Evolutionary conservation across 1,140 invertebrate genomes (phyloP), one percentile per base, ranked within the genome.

Genomic region (Zaprionus taronus): DNA sequence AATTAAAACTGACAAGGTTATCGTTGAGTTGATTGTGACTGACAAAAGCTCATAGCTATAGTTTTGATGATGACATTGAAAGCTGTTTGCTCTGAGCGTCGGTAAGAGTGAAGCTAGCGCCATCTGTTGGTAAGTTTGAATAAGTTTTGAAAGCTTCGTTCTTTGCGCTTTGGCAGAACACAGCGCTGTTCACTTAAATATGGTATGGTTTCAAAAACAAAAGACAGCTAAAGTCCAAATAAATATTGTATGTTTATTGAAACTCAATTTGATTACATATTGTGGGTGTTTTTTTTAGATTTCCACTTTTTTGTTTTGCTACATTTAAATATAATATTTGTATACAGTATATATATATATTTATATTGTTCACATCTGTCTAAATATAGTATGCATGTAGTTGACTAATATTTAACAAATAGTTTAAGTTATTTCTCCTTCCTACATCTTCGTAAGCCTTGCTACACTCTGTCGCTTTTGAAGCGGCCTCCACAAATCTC

Each of bases 241-340:
- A 81, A 90, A 90, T 90, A 86, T 89, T 81, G 86, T 77, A 77
- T 81, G 71, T 89, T 89, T 89, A 89, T 89, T 89, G 85, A 89
- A 89, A 90, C 86, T 90, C 85, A 90, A 85, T 80, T 87, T 80
- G 85, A 89, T 85, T 90, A 90, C 76, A 90, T 85, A 84, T 67
- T 81, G 66, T 69, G 71, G 62, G 26, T 83, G 57, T 79, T 60
- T 60, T 67, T 72, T 20, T 55, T 28, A 26, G 51, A 36, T 55
- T 57, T 56, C 49, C 57, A 53, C 22, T 31, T 31, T 51, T 75
- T 63, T 61, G 53, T 51, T 67, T 77, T 73, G 76, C 84, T 89
- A 89, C 81, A 79, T 74, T 78, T 84, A 77, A 79, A 81, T 81
- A 80, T 80, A 71, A 68, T 87, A 78, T 82, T 67, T 68, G 34